phyloP scores from a whole-genome alignment of 2,113 vertebrate species.

The Brachyhypopomus occidentalis region DNA sequence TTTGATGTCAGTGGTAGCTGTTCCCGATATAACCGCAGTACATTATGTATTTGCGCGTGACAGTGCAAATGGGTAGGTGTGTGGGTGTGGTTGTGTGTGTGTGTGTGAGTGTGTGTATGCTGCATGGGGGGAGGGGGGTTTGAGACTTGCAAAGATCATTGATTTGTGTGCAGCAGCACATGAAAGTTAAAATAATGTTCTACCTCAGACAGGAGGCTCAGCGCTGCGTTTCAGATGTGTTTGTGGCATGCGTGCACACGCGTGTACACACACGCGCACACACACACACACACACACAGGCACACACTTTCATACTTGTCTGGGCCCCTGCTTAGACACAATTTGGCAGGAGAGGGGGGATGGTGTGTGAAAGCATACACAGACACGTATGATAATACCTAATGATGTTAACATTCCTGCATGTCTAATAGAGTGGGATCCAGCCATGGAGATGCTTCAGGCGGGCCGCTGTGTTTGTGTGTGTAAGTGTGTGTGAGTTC shows the following conservation, averaged over 20 bases:
- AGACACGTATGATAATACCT: slow-evolving; percentile 88
- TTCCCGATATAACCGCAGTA: not conserved
- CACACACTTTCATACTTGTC: slow-evolving; percentile 47
- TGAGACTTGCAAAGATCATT: slow-evolving; percentile 51
- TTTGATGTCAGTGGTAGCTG: not conserved
- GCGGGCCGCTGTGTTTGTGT: slow-evolving; percentile 12
- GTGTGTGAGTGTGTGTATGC: slow-evolving; percentile 5
- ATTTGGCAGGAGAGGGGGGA: slow-evolving; percentile 66
- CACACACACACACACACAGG: slow-evolving; percentile 14
- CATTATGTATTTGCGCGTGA: not conserved
- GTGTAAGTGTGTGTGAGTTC: slow-evolving; percentile 29
- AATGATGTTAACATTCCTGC: slow-evolving; percentile 92
- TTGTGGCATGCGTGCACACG: slow-evolving; percentile 35
- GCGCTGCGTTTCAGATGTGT: slow-evolving; percentile 51
- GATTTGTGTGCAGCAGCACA: slow-evolving; percentile 59
- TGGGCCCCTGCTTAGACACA: slow-evolving; percentile 76
- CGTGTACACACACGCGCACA: slow-evolving; percentile 6
- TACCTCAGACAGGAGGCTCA: slow-evolving; percentile 53
- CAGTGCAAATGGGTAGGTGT: not conserved
- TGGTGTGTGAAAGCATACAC: slow-evolving; percentile 67
- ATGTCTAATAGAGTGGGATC: slow-evolving; percentile 82
- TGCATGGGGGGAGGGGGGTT: not conserved
- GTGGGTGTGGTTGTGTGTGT: not conserved
- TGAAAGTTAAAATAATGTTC: slow-evolving; percentile 65
- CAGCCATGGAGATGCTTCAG: slow-evolving; percentile 37